Evolutionary conservation across 2,888 invertebrate species (phyloP), one percentile per base, ranked within the genome.

Genomic region (Notodonta dromedarius): DNA sequence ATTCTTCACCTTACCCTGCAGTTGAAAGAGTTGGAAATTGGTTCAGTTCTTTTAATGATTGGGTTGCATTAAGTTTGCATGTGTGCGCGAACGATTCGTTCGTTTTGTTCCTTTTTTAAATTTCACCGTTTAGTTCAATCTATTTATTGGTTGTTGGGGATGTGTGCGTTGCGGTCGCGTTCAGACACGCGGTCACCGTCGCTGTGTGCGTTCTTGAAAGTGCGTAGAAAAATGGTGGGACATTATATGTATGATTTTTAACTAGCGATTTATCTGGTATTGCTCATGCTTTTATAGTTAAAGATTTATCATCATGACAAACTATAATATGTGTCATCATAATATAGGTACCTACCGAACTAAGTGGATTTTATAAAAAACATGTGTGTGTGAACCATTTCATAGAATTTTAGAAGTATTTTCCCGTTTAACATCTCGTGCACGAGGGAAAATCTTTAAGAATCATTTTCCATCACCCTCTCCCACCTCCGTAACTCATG

Each of bases 111-210:
- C 87, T 93, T 93, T 93, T 93, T 93, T 92, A 93, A 92, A 93
- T 92, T 93, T 93, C 93, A 93, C 93, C 93, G 92, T 93, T 93
- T 93, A 93, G 93, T 92, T 91, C 92, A 92, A 93, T 93, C 93
- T 93, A 93, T 93, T 93, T 93, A 93, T 93, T 93, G 93, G 93
- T 85, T 78, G 83, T 65, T 80, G 77, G 70, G 74, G 68, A 52
- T 82, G 93, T 93, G 93, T 92, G 91, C 73, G 87, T 84, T 83
- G 83, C 77, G 84, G 86, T 86, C 75, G 71, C 76, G 76, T 88
- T 66, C 67, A 71, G 66, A 84, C 79, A 78, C 65, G 82, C 71
- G 78, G 70, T 76, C 70, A 58, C 32, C 58, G 57, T 58, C 59
- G 14, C 44, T 62, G 70, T 81, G 84, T 89, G 86, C 72, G 84